Percentiles rank a stretch among this genome's conserved stretches.
Evolutionary conservation across 2,888 invertebrate genomes (phyloP).

Genomic region (Aphodius sticticus): DNA sequence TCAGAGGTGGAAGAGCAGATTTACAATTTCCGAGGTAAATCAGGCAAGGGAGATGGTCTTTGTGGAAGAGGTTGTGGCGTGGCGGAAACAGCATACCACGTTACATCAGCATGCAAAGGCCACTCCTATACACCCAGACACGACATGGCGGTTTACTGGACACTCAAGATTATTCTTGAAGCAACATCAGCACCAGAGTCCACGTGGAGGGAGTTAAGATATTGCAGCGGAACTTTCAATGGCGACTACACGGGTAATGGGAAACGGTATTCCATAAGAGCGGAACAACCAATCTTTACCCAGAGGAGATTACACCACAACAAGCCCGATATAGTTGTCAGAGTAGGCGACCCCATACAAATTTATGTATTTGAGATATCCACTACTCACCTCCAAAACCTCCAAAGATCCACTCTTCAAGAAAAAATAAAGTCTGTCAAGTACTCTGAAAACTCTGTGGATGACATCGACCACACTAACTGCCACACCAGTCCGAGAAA

Average conservation of each 20-base stretch:
- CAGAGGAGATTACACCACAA: slow-evolving; percentile 20
- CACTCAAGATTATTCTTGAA: slow-evolving; percentile 15
- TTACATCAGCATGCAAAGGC: slow-evolving; percentile 37
- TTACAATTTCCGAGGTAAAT: slow-evolving; percentile 33
- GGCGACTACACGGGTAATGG: slow-evolving; percentile 7
- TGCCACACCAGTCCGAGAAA: background rate
- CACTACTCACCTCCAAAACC: slow-evolving; percentile 34
- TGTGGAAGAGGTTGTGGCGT: slow-evolving; percentile 37
- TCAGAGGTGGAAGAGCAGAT: slow-evolving; percentile 43
- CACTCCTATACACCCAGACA: slow-evolving; percentile 40
- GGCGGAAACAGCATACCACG: slow-evolving; percentile 42
- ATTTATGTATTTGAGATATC: slow-evolving; percentile 27
- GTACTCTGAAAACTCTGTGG: slow-evolving; percentile 16
- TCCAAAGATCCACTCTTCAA: slow-evolving; percentile 32
- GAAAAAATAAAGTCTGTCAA: slow-evolving; percentile 29
- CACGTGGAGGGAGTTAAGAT: slow-evolving; percentile 27
- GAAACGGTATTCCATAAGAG: slow-evolving; percentile 10
- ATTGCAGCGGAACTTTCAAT: slow-evolving; percentile 28
- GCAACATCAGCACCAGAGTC: slow-evolving; percentile 33
- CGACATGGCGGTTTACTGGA: slow-evolving; percentile 42
- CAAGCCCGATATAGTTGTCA: slow-evolving; percentile 25
- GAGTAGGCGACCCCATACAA: background rate
- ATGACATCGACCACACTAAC: slow-evolving; percentile 17
- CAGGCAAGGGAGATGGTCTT: background rate
- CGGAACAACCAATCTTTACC: slow-evolving; percentile 12